Evolutionary conservation across 1,140 invertebrate genomes (phyloP).

Genomic region (Capitella teleta): DNA sequence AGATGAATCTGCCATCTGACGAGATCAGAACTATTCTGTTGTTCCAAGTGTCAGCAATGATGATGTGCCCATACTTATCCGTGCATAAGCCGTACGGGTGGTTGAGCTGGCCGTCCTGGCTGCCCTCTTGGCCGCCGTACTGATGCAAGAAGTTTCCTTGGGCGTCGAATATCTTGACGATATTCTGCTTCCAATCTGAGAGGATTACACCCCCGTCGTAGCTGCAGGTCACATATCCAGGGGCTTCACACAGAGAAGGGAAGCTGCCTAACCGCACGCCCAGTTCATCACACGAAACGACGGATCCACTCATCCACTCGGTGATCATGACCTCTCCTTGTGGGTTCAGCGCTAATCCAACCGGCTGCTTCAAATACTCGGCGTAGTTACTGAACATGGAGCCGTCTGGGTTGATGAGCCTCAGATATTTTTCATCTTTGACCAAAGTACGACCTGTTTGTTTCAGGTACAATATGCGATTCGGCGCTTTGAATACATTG

Average conservation of each 20-base stretch:
- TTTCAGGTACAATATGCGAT: slow-evolving; percentile 4
- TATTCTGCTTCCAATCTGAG: slow-evolving; percentile 12
- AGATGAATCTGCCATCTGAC: slow-evolving; percentile 17
- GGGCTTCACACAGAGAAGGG: slow-evolving; percentile 8
- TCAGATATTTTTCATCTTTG: slow-evolving; percentile 13
- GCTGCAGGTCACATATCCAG: slow-evolving; percentile 8
- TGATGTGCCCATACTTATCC: slow-evolving; percentile 20
- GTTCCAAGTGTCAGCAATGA: slow-evolving; percentile 25
- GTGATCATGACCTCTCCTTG: slow-evolving; percentile 12
- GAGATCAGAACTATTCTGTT: slow-evolving; percentile 22
- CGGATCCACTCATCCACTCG: slow-evolving; percentile 11
- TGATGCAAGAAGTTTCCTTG: slow-evolving; percentile 8
- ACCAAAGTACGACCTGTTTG: slow-evolving; percentile 7
- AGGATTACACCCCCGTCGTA: slow-evolving; percentile 2
- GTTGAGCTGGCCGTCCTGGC: slow-evolving; percentile 6
- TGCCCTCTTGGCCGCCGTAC: slow-evolving; percentile 3
- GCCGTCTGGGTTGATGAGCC: slow-evolving; percentile 6
- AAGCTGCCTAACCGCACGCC: slow-evolving; percentile 4
- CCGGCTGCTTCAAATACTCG: slow-evolving; percentile 10
- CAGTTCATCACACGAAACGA: slow-evolving; percentile 6
- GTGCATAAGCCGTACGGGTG: slow-evolving; percentile 17
- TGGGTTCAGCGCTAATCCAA: slow-evolving; percentile 6
- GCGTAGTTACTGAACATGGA: slow-evolving; percentile 4
- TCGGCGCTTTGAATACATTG: slow-evolving; percentile 6
- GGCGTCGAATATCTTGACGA: slow-evolving; percentile 10